Evolutionary conservation across 2,113 vertebrate species (phyloP), one percentile per base, ranked within the genome.

Genomic region (Chroicocephalus ridibundus): DNA sequence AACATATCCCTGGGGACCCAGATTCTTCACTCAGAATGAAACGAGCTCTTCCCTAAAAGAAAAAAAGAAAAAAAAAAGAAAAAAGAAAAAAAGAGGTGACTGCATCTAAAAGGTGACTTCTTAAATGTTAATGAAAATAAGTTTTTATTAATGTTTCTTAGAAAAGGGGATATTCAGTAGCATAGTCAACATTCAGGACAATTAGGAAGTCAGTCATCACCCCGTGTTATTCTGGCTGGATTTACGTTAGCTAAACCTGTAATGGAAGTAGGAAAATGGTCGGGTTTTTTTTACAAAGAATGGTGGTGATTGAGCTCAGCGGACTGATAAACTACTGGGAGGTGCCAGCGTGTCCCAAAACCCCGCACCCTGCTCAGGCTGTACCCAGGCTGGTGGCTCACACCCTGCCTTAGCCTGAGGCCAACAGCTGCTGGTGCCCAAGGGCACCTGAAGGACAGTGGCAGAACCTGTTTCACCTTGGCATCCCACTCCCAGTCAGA

Each of bases 121-220:
- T 78, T 31, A 66, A 84, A 69, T 25, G 24, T 27, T 64, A 46
- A 65, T 49, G 34, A 88, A 88, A 82, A 69, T 58, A 21, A 5
- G 7, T 21, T 90, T 92, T 92, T 71, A 88, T 88, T 88, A 57
- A n/a, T 71, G 18, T 31, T 91, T 89, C 36, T 86, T 64, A 70
- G 60, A 81, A 76, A 88, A 32, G 11, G 19, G 26, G 7, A 66
- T 55, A 52, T 36, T 51, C 10, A 64, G 15, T 25, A 52, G 9
- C 72, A 34, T 79, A 51, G 51, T 86, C 57, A 78, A 1, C n/a
- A 60, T 76, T 89, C 55, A 44, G 52, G 44, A 34, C 11, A 7
- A 57, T 20, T 34, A 40, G 21, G 44, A 76, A 95, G 49, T 75
- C 84, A 46, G 3, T 57, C n/a, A 61, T 17, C 24, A 5, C 20